Percentiles rank a stretch among this genome's conserved stretches.
phyloP scores from a whole-genome alignment of 2,113 vertebrate species.

The Leptobrachium leishanense region DNA sequence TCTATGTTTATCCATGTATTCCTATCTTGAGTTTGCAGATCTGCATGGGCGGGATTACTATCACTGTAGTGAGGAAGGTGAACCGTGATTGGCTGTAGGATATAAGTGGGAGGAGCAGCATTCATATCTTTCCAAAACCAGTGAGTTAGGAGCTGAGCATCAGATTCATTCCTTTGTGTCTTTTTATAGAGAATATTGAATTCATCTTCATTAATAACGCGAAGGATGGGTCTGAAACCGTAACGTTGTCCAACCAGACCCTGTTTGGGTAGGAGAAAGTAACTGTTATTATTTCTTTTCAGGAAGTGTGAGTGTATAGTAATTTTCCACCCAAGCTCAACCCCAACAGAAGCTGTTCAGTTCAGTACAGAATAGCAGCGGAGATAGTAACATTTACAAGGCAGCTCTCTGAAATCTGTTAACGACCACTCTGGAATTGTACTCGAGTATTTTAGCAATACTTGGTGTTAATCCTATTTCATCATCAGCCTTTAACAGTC shows the following conservation, averaged over 20 bases:
- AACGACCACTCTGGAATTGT: too few species aligned
- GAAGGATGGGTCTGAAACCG: conserved; percentile 64
- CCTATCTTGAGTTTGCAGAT: conserved; percentile 43
- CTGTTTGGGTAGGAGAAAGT: conserved; percentile 54
- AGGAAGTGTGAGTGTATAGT: too few species aligned
- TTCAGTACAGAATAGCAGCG: too few species aligned
- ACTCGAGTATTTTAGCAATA: too few species aligned
- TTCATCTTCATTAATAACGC: conserved; percentile 63
- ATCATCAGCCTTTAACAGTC: too few species aligned
- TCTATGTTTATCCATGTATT: conserved; percentile 60
- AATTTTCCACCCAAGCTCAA: too few species aligned
- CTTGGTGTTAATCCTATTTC: too few species aligned
- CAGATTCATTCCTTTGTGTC: conserved; percentile 56
- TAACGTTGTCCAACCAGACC: conserved; percentile 78
- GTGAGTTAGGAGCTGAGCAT: conserved; percentile 61
- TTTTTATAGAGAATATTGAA: conserved; percentile 70
- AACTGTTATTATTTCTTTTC: too few species aligned
- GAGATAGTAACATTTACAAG: too few species aligned
- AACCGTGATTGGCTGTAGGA: conserved; percentile 72
- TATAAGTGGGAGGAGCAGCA: conserved; percentile 64
- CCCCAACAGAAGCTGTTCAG: too few species aligned
- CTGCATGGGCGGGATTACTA: conserved; percentile 51
- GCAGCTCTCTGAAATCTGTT: too few species aligned
- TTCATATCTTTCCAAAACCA: conserved; percentile 75
- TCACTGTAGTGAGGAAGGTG: conserved; percentile 63